These are phyloP conservation scores for Cryptocephalus primarius DNA, from an alignment of 2,888 invertebrate genomes.

Conservation along the genomic window DNA sequence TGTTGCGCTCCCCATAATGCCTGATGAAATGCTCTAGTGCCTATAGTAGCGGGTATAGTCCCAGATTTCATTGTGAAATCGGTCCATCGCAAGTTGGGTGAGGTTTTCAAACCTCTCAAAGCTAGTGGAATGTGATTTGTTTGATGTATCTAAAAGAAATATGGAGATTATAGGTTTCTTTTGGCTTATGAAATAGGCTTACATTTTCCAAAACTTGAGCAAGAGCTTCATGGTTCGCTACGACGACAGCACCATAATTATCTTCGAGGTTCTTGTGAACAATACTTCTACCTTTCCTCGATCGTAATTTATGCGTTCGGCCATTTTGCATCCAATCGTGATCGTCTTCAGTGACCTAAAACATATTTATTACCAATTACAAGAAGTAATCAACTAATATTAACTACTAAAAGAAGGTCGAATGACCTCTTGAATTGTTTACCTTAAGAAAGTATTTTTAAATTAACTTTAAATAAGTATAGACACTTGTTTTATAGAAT, in stretches of 20 bases:
- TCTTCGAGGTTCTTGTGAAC: constrained; percentile 80
- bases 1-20: constrained; percentile 65
- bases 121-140: constrained; percentile 55
- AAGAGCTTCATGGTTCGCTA: constrained; percentile 82
- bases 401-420: too few species aligned
- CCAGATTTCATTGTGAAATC: constrained; percentile 51
- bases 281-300: constrained; percentile 70
- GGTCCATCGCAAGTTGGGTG: constrained; percentile 60
- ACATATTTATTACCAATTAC: background rate
- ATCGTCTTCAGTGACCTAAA: constrained; percentile 41
- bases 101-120: constrained; percentile 59
- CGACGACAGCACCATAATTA: constrained; percentile 81
- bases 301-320: constrained; percentile 45
- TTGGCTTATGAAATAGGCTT: constrained; percentile 15
- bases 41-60: constrained; percentile 45
- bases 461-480: too few species aligned
- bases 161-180: background rate
- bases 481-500: too few species aligned
- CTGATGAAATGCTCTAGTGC: constrained; percentile 63
- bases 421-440: too few species aligned
- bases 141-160: constrained; percentile 51
- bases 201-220: constrained; percentile 85
- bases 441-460: too few species aligned
- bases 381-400: background rate
- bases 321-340: constrained; percentile 40